Evolutionary conservation across 92 coral and sea anemone species (phyloP), one percentile per base, ranked within the genome.

Genomic region (Chrysogorgia sp.): DNA sequence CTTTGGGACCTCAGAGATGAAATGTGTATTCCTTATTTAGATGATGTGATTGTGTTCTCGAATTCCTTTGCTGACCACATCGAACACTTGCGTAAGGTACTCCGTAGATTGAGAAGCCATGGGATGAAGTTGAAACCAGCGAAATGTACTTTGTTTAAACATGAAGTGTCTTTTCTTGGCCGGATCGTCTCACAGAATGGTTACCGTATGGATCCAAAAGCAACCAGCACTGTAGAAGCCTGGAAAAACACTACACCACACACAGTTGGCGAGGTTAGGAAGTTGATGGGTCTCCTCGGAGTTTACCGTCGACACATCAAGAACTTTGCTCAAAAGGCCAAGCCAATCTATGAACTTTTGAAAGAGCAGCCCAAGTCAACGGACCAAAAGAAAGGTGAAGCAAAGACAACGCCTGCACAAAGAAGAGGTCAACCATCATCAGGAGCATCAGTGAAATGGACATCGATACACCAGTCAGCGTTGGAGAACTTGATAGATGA

Each of bases 21-120:
- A 4, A 70, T 85, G 60, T 79, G 85, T 40, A 77, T 77, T n/a
- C 87, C 83, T 43, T 83, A 83, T 75, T 41, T 83, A 45, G 87
- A 83, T 29, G 79, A 83, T 67, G 83, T 83, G 8, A 77, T 83
- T n/a, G 83, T 74, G 45, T 74, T 67, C 65, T 62, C 82, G 2
- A 60, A 53, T 34, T 67, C 85, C 47, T 85, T 85, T 66, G 58
- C 17, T 25, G 82, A 81, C 35, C 89, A 86, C 53, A 58, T 86
- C 52, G 89, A 81, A 53, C 80, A 86, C 37, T 78, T 86, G 0
- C 80, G 86, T 63, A 58, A 49, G 64, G 89, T 85, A 35, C 83
- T 85, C 9, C 82, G 47, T 34, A 52, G 82, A 37, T 59, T 85
- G 77, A 74, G 57, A 40, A 56, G 64, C 40, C 76, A 74, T 74